Conservation (phyloP, 2,888 invertebrate genomes). For the Sphaeridia pumilis region DNA sequence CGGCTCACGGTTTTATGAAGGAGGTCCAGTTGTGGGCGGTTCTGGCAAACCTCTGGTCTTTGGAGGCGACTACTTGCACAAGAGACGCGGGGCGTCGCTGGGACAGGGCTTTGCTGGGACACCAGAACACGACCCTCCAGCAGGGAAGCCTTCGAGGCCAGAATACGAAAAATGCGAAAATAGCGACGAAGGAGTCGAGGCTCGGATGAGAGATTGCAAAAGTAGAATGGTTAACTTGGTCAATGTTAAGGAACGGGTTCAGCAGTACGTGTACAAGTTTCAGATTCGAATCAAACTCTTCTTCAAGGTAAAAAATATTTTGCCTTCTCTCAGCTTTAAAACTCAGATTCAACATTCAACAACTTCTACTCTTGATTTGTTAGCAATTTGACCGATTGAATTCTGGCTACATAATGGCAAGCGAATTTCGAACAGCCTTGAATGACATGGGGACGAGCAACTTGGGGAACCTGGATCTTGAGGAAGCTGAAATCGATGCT, state of each 20-base stretch:
- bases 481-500: slow-evolving; percentile 51
- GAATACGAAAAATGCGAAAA: too few species aligned
- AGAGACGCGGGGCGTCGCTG: slow-evolving; percentile 18
- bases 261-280: slow-evolving; percentile 54
- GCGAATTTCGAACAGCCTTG: slow-evolving; percentile 59
- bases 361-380: slow-evolving; percentile 9
- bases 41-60: slow-evolving; percentile 26
- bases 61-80: slow-evolving; percentile 28
- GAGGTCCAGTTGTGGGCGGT: slow-evolving; percentile 32
- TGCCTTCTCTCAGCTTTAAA: too few species aligned
- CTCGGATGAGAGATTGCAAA: slow-evolving; percentile 41
- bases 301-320: slow-evolving; percentile 58
- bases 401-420: slow-evolving; percentile 54
- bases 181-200: too few species aligned
- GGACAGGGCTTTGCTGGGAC: slow-evolving; percentile 33
- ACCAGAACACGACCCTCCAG: slow-evolving; percentile 24
- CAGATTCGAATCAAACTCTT: slow-evolving; percentile 55
- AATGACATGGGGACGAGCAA: slow-evolving; percentile 53
- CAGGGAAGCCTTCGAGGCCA: slow-evolving; percentile 43
- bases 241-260: slow-evolving; percentile 49
- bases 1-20: slow-evolving; percentile 30
- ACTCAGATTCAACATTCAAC: not conserved
- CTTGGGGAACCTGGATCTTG: slow-evolving; percentile 47
- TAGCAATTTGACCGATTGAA: slow-evolving; percentile 59
- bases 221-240: slow-evolving; percentile 43